Evolutionary conservation across 2,797 vertebrate species (phyloP).

Genomic region (Capromys pilorides): DNA sequence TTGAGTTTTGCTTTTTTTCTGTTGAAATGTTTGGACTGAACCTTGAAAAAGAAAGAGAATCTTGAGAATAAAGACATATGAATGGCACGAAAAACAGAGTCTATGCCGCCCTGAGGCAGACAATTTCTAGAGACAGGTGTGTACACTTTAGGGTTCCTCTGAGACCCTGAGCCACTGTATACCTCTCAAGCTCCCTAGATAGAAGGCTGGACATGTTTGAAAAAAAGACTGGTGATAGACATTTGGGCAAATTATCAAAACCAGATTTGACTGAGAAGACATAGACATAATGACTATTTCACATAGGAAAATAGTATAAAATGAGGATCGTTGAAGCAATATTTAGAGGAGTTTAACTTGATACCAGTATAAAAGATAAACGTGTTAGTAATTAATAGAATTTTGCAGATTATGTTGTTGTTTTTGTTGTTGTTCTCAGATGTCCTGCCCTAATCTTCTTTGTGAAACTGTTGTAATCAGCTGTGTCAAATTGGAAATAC

Average conservation of each 20-base stretch:
- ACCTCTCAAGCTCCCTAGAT: background rate
- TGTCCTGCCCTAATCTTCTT: conserved; percentile 21
- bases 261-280: conserved; percentile 1
- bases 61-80: background rate
- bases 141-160: background rate
- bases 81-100: background rate
- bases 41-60: background rate
- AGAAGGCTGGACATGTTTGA: background rate
- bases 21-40: conserved; percentile 35
- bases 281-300: conserved; percentile 1
- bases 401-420: background rate
- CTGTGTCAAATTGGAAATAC: conserved; percentile 1
- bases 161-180: background rate
- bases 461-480: conserved; percentile 30
- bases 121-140: background rate
- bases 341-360: conserved; percentile 41
- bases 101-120: background rate
- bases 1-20: conserved; percentile 23
- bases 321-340: conserved; percentile 21
- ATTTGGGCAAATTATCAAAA: background rate
- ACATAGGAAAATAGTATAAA: background rate
- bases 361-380: conserved; percentile 41
- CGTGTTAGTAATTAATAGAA: conserved; percentile 53
- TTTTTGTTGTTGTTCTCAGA: background rate
- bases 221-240: background rate